A percentile compares a stretch with the other conserved stretches of the same genome.
Evolutionary conservation across 2,797 vertebrate genomes (phyloP).

Genomic region (Lophius americanus): DNA sequence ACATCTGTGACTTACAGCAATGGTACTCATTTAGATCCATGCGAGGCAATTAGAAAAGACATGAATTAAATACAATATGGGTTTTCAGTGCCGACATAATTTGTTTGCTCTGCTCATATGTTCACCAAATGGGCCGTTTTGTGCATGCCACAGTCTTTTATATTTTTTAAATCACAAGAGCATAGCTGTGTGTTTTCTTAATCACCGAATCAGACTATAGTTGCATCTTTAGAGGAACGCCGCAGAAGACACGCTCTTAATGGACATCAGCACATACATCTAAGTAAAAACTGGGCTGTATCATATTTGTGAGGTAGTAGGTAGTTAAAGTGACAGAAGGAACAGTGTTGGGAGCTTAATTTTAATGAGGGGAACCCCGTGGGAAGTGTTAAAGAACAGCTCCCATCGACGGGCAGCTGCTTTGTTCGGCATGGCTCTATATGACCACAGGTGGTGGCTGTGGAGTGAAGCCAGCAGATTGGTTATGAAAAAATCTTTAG

Average conservation of each 20-base stretch:
- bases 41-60: slow-evolving; percentile 52
- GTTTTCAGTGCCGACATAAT: slow-evolving; percentile 37
- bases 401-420: not conserved
- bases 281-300: slow-evolving; percentile 1
- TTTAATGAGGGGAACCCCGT: not conserved
- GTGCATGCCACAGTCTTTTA: slow-evolving; percentile 7
- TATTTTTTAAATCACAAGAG: slow-evolving; percentile 15
- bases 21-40: slow-evolving; percentile 47
- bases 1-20: slow-evolving; percentile 51
- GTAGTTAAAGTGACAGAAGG: slow-evolving; percentile 1
- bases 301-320: slow-evolving; percentile 4
- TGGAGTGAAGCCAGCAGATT: not conserved
- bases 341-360: not conserved
- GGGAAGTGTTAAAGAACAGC: not conserved
- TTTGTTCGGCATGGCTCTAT: not conserved
- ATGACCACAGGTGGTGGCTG: not conserved
- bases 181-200: slow-evolving; percentile 5
- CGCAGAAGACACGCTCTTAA: not conserved
- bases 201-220: slow-evolving; percentile 13
- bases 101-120: slow-evolving; percentile 34
- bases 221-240: not conserved
- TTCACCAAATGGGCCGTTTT: slow-evolving; percentile 36
- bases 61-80: slow-evolving; percentile 39
- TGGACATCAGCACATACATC: not conserved
- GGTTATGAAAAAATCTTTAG: not conserved